Evolutionary conservation across 2,888 invertebrate species (phyloP).

Genomic region (Spicauda simplicius): DNA sequence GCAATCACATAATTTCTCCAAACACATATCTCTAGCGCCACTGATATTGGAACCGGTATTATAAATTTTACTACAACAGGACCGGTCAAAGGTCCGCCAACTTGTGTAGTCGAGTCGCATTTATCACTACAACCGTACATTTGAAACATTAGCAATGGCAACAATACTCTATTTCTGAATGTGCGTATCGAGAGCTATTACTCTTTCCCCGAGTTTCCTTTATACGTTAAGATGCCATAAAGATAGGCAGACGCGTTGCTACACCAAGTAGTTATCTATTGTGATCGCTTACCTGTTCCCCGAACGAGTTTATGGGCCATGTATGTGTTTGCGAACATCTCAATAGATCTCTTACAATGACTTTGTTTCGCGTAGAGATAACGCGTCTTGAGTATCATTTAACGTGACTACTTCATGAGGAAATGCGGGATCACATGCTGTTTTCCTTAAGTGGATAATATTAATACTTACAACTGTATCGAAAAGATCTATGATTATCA

Average conservation of each 20-base stretch:
- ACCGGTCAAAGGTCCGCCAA: conserved; percentile 58
- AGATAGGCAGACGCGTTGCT: conserved; percentile 64
- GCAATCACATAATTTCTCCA: conserved; percentile 11
- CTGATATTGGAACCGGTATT: conserved; percentile 20
- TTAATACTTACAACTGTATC: neutral
- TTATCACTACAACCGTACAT: conserved; percentile 65
- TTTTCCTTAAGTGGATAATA: neutral
- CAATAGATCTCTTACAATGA: conserved; percentile 36
- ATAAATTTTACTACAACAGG: conserved; percentile 30
- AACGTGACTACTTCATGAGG: conserved; percentile 16
- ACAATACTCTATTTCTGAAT: conserved; percentile 71
- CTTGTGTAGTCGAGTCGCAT: conserved; percentile 55
- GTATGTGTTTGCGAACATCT: conserved; percentile 50
- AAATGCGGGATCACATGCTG: neutral
- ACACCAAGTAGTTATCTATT: conserved; percentile 61
- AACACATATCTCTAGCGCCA: conserved; percentile 6
- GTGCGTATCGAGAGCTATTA: conserved; percentile 76
- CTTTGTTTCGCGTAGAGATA: conserved; percentile 34
- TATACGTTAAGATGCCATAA: conserved; percentile 77
- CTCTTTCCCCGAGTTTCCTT: conserved; percentile 73
- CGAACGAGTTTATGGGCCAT: conserved; percentile 63
- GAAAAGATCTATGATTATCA: too few species aligned
- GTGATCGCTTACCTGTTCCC: conserved; percentile 68
- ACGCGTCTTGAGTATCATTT: conserved; percentile 20
- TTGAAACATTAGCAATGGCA: conserved; percentile 62